Evolutionary conservation across 2,113 vertebrate species (phyloP), one percentile per base, ranked within the genome.

Genomic region (Eptatretus burgeri): DNA sequence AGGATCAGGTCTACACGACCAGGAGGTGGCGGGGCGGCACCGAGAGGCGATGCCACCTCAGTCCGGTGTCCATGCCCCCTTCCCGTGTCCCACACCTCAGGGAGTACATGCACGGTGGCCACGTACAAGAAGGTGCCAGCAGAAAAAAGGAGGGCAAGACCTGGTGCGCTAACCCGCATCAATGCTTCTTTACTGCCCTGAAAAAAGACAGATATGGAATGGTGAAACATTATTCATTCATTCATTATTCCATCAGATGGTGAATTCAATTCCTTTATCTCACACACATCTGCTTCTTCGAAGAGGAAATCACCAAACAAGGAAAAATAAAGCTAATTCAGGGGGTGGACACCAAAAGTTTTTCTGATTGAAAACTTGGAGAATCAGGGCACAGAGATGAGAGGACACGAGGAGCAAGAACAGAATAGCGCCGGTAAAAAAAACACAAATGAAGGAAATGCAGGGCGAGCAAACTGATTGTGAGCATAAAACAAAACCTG

Each of bases 151-250:
- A 98, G 94, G 71, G 91, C 89, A 53, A 98, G 83, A 50, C 91
- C 91, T 1, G 91, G 95, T 73, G 91, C 91, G 56, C 91, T 95
- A 69, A 98, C 77, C 67, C 94, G 77, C 17, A 85, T 95, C 66
- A 95, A 79, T 7, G 85, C 89, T 76, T 98, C 85, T 74, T 89
- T 98, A 74, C 89, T 95, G 78, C 89, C 95, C 91, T 98, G 76
- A 65, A 69, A 68, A 74, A 51, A 63, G 62, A 63, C 12, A 67
- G 64, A 66, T 14, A 62, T 49, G 64, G 63, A 64, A 20, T 68
- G 18, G 51, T 64, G 4, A 49, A 10, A 17, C 14, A 11, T 49
- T 14, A 62, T 14, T n/a, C 8, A 62, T 64, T 64, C 17, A 51
- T 14, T 27, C 5, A 8, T 50, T 16, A 52, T 13, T 9, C n/a